A percentile compares a stretch with the other conserved stretches of the same genome.
phyloP scores from a whole-genome alignment of 2,113 vertebrate species.

The Girardinichthys multiradiatus region DNA sequence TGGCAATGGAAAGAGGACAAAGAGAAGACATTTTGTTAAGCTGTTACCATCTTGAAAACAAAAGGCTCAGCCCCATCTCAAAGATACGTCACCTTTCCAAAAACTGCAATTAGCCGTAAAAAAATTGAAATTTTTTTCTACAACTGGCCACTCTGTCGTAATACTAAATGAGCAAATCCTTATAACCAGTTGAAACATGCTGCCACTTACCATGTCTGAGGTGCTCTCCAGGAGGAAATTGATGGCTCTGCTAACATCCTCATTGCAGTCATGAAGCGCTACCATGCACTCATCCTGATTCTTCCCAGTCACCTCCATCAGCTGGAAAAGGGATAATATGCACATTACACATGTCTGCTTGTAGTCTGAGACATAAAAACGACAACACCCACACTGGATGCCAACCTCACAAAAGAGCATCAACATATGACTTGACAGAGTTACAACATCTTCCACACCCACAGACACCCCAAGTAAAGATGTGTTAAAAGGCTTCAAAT shows the following conservation, averaged over 20 bases:
- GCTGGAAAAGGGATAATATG: conserved; percentile 70
- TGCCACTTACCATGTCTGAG: conserved; percentile 88
- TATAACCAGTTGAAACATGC: background rate
- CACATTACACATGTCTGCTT: background rate
- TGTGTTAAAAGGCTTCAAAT: no score
- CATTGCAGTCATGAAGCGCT: conserved; percentile 96
- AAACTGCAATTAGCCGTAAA: background rate
- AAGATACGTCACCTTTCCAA: no score
- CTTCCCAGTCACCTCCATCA: conserved; percentile 98
- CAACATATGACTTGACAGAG: background rate
- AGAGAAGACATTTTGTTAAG: no score
- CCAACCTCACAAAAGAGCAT: background rate
- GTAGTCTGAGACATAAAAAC: background rate
- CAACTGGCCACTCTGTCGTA: no score
- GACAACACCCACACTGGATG: background rate
- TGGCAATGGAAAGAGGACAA: no score
- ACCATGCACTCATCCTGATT: conserved; percentile 99
- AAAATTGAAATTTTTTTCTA: background rate
- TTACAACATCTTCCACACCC: no score
- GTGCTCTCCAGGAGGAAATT: conserved; percentile 98
- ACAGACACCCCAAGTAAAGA: no score
- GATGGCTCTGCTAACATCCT: conserved; percentile 97
- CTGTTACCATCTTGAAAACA: no score
- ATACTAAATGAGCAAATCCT: no score
- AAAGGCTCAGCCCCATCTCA: no score